Evolutionary conservation across 2,888 invertebrate genomes (phyloP).

Genomic region (Campoplex nolae): DNA sequence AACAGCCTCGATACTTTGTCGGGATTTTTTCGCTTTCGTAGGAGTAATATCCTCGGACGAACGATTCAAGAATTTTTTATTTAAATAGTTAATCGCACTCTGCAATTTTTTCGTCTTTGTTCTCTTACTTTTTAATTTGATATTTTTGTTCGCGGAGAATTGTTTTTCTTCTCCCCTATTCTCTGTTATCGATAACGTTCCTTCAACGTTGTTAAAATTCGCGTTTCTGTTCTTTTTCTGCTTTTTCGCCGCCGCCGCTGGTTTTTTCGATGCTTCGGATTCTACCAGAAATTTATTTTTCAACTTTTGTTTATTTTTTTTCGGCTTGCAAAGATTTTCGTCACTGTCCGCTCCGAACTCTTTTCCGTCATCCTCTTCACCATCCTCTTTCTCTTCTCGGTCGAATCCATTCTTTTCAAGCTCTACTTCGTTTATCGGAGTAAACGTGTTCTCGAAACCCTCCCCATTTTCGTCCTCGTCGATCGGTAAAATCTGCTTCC

Average conservation of each 20-base stretch:
- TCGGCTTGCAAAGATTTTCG: constrained; percentile 13
- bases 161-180: constrained; percentile 2
- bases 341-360: not conserved
- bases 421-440: constrained; percentile 37
- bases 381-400: not conserved
- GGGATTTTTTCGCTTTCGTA: constrained; percentile 52
- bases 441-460: constrained; percentile 45
- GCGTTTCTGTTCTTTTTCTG: constrained; percentile 60
- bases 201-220: constrained; percentile 50
- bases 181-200: not conserved
- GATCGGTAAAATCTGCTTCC: constrained; percentile 65
- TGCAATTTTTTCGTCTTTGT: constrained; percentile 71
- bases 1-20: constrained; percentile 31
- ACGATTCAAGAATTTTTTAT: constrained; percentile 60
- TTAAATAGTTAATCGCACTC: constrained; percentile 60
- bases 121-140: constrained; percentile 75
- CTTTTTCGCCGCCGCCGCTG: constrained; percentile 47
- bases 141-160: constrained; percentile 21
- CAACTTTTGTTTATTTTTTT: constrained; percentile 44
- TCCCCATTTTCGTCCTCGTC: constrained; percentile 45
- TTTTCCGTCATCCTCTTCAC: constrained; percentile 21
- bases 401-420: constrained; percentile 39
- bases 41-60: constrained; percentile 34
- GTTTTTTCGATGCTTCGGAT: constrained; percentile 57
- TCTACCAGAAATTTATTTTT: constrained; percentile 35